A percentile compares a stretch with the other conserved stretches of the same genome.
phyloP scores from a whole-genome alignment of 2,888 invertebrate species.

The Agrilus biguttatus region DNA sequence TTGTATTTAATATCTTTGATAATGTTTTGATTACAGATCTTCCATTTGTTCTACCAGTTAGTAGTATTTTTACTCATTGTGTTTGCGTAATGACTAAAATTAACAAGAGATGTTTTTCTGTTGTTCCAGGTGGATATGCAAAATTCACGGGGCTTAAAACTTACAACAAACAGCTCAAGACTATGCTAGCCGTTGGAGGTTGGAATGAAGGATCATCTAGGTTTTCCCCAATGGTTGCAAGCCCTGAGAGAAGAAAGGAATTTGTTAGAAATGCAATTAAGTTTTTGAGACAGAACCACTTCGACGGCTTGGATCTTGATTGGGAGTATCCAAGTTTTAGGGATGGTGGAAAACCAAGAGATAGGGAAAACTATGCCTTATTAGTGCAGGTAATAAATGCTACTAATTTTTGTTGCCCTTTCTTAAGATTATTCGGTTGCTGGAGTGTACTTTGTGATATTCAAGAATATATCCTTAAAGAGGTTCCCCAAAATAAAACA shows the following conservation, averaged over 20 bases:
- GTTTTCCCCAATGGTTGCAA: constrained; percentile 82
- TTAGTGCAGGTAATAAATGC: constrained; percentile 51
- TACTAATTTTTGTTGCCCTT: no score
- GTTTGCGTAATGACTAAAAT: no score
- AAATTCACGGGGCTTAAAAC: constrained; percentile 88
- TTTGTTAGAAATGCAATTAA: constrained; percentile 73
- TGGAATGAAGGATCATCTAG: constrained; percentile 86
- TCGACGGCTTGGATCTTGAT: constrained; percentile 85
- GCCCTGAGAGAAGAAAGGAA: constrained; percentile 57
- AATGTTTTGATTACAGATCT: no score
- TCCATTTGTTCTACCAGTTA: no score
- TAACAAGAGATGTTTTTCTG: neutral
- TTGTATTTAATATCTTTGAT: no score
- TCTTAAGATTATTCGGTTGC: no score
- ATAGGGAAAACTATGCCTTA: constrained; percentile 75
- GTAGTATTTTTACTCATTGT: no score
- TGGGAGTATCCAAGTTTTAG: constrained; percentile 81
- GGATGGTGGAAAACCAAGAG: constrained; percentile 67
- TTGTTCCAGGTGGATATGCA: constrained; percentile 67
- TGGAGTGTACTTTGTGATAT: no score
- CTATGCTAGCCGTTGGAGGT: constrained; percentile 79
- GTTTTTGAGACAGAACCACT: constrained; percentile 81
- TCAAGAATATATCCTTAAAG: no score
- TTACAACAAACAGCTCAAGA: constrained; percentile 83
- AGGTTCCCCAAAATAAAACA: no score